Evolutionary conservation across 2,113 vertebrate species (phyloP).

Genomic region (Capra hircus): DNA sequence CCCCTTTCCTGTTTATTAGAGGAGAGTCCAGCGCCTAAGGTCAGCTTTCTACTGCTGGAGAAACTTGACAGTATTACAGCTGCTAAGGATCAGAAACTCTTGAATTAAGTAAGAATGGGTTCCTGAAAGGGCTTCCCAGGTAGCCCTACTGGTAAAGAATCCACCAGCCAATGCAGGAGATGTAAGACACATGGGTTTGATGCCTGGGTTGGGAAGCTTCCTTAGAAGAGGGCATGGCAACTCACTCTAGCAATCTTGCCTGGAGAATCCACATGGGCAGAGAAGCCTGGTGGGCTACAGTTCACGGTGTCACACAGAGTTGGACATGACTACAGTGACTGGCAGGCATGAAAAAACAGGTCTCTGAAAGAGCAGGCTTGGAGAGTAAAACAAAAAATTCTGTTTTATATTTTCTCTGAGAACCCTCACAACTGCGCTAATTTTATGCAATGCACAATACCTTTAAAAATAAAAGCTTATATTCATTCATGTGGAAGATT

Average conservation of each 20-base stretch:
- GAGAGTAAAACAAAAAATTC: neutral
- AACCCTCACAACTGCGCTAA: neutral
- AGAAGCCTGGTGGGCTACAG: neutral
- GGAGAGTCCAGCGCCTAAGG: neutral
- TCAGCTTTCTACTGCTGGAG: neutral
- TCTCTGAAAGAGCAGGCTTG: neutral
- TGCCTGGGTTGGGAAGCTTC: neutral
- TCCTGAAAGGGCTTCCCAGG: neutral
- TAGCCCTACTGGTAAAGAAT: neutral
- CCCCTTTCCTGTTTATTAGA: neutral
- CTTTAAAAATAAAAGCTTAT: constrained; percentile 3
- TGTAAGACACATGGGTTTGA: neutral
- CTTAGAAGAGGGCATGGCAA: neutral
- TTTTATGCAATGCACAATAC: neutral
- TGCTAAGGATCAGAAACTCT: neutral
- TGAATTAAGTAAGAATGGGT: neutral
- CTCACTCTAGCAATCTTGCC: neutral
- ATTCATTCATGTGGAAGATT: neutral
- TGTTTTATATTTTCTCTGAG: neutral
- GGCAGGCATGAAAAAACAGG: neutral
- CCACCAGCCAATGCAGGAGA: neutral
- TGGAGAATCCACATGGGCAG: neutral
- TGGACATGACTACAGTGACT: neutral
- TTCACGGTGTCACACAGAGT: neutral
- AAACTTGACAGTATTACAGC: neutral